phyloP scores from a whole-genome alignment of 1,140 invertebrate species.

The Prorops nasuta region DNA sequence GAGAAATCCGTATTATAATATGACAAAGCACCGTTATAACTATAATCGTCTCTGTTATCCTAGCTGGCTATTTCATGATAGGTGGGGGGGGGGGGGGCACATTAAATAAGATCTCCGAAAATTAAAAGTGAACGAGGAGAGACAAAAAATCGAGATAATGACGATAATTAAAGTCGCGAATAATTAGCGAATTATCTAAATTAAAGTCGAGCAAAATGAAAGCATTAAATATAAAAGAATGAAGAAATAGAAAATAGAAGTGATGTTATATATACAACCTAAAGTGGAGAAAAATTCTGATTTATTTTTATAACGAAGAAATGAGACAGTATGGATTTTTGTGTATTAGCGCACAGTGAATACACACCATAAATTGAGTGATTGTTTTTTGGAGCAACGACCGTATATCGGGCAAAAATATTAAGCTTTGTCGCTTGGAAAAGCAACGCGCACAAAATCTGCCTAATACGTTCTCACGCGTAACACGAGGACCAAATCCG shows the following conservation, averaged over 20 bases:
- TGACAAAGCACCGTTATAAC: not conserved
- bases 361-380: too few species aligned
- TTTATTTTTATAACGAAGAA: not conserved
- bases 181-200: too few species aligned
- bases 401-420: too few species aligned
- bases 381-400: too few species aligned
- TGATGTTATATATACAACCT: not conserved
- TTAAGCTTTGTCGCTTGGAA: not conserved
- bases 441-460: slow-evolving; percentile 3
- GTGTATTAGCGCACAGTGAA: not conserved
- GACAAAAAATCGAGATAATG: not conserved
- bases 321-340: not conserved
- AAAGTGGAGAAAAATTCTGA: not conserved
- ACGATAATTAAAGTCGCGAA: too few species aligned
- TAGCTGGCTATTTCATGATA: too few species aligned
- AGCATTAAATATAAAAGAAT: too few species aligned
- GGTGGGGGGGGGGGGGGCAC: too few species aligned
- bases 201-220: too few species aligned
- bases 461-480: slow-evolving; percentile 10
- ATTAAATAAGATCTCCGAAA: not conserved
- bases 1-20: not conserved
- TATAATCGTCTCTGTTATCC: not conserved
- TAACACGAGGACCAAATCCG: slow-evolving; percentile 2
- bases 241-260: too few species aligned
- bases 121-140: not conserved